Evolutionary conservation across 1,140 invertebrate species (phyloP).

Genomic region (Luehdorfia chinensis): DNA sequence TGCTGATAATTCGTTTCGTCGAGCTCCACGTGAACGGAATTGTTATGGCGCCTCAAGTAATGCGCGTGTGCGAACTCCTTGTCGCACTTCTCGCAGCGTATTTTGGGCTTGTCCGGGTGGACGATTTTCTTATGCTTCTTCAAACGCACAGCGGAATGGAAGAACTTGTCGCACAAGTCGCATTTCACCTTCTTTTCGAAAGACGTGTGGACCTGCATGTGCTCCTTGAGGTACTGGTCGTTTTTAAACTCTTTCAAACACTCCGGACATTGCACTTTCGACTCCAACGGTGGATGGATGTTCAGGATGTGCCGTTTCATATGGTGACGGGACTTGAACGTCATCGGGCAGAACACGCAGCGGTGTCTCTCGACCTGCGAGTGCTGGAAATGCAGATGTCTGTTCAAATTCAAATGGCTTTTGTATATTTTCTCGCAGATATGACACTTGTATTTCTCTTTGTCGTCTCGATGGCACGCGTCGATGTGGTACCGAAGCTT

Average conservation of each 20-base stretch:
- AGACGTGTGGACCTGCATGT: conserved; percentile 66
- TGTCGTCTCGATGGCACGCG: conserved; percentile 38
- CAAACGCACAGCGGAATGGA: conserved; percentile 59
- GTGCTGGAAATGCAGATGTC: conserved; percentile 60
- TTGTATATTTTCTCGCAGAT: conserved; percentile 63
- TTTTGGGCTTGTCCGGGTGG: conserved; percentile 60
- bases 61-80: conserved; percentile 66
- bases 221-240: conserved; percentile 64
- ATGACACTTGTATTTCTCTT: conserved; percentile 59
- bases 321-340: conserved; percentile 61
- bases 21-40: conserved; percentile 59
- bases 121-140: conserved; percentile 71
- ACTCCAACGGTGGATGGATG: conserved; percentile 66
- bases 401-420: conserved; percentile 53
- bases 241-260: conserved; percentile 69
- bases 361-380: conserved; percentile 50
- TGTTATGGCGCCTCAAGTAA: conserved; percentile 56
- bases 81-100: conserved; percentile 61
- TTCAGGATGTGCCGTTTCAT: conserved; percentile 66
- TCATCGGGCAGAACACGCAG: conserved; percentile 65
- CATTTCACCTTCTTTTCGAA: conserved; percentile 60
- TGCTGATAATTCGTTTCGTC: conserved; percentile 58
- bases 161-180: conserved; percentile 63
- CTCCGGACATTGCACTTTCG: conserved; percentile 61
- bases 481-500: conserved; percentile 63